Evolutionary conservation across 2,113 vertebrate species (phyloP).

Genomic region (Pomatostomus ruficeps): DNA sequence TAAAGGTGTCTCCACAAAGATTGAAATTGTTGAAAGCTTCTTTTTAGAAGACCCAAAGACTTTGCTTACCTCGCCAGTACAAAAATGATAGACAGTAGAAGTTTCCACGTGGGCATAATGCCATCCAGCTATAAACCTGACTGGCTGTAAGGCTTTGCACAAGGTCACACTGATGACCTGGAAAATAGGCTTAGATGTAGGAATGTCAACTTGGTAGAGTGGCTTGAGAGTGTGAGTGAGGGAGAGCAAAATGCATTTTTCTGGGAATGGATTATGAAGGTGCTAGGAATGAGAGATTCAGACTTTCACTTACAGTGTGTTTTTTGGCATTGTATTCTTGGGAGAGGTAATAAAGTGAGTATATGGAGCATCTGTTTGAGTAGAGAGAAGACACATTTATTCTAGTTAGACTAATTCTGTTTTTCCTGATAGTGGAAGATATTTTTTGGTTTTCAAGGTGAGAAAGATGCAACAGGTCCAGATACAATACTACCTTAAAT

Average conservation of each 20-base stretch:
- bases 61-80: background rate
- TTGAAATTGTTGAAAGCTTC: background rate
- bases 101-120: background rate
- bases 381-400: background rate
- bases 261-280: background rate
- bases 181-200: slow-evolving; percentile 40
- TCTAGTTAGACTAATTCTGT: background rate
- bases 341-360: background rate
- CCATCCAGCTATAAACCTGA: background rate
- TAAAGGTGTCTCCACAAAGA: background rate
- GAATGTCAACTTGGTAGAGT: slow-evolving; percentile 1
- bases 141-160: background rate
- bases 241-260: background rate
- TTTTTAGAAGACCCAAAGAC: background rate
- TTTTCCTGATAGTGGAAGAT: background rate
- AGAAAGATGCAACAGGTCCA: background rate
- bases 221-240: background rate
- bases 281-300: background rate
- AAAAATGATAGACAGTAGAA: background rate
- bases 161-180: background rate
- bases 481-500: background rate
- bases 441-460: background rate
- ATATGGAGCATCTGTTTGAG: background rate
- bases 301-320: background rate
- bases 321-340: background rate